These are phyloP conservation scores for Cyanistes caeruleus DNA, from an alignment of 2,113 vertebrate species.

Conservation along the genomic window DNA sequence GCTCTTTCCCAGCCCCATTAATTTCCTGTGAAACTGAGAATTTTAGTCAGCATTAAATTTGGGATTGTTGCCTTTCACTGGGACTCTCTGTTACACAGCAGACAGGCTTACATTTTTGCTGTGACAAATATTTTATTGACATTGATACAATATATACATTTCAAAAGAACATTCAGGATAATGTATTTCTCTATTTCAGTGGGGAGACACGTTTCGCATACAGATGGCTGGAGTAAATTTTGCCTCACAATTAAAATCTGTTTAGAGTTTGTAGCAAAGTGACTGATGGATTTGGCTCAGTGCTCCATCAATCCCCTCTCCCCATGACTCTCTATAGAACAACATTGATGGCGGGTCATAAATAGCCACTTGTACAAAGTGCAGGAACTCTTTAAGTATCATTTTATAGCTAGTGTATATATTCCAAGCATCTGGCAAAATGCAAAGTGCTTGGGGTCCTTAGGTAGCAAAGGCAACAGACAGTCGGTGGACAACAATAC, in stretches of 20 bases:
- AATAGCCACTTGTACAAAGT: conserved; percentile 71
- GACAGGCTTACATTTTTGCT: conserved; percentile 60
- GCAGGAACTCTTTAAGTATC: conserved; percentile 67
- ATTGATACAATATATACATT: conserved; percentile 55
- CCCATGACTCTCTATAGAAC: conserved; percentile 19
- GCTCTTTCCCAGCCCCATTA: conserved; percentile 30
- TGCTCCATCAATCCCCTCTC: conserved; percentile 48
- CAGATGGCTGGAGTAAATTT: conserved; percentile 71
- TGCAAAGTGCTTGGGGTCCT: conserved; percentile 43
- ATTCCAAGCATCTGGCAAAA: conserved; percentile 58
- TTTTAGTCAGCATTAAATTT: conserved; percentile 68
- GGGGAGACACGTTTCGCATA: conserved; percentile 43
- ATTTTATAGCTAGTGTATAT: conserved; percentile 62
- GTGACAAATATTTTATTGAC: conserved; percentile 71
- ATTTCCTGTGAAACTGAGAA: conserved; percentile 61
- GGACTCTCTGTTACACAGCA: conserved; percentile 45
- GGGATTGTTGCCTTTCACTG: conserved; percentile 46
- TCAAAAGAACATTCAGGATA: conserved; percentile 64
- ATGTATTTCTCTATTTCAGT: conserved; percentile 56
- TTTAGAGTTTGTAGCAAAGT: conserved; percentile 61
- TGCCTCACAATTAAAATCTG: conserved; percentile 74
- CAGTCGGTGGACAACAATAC: neutral
- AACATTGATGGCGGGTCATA: conserved; percentile 66
- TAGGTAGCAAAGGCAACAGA: conserved; percentile 35
- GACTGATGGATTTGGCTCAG: conserved; percentile 60